These are phyloP conservation scores for Asbolus verrucosus DNA, from an alignment of 1,140 invertebrate species.

Conservation along the genomic window DNA sequence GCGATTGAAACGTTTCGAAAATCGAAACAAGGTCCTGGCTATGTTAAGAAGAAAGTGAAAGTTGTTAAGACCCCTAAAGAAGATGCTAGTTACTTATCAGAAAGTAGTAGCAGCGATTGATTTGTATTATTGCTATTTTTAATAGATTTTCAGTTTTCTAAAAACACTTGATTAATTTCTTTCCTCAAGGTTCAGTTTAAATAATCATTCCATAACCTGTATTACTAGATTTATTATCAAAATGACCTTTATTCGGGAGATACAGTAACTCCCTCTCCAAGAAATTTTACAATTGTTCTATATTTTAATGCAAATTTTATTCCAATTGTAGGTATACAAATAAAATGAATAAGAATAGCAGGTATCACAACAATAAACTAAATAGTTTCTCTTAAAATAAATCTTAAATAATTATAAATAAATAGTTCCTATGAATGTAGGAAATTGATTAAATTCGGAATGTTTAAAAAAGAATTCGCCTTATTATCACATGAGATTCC, in stretches of 20 bases:
- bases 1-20: conserved; percentile 82
- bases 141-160: conserved; percentile 7
- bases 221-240: too few species aligned
- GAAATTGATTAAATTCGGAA: conserved; percentile 32
- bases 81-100: conserved; percentile 77
- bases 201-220: too few species aligned
- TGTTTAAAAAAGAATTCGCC: conserved; percentile 20
- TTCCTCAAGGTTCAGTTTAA: too few species aligned
- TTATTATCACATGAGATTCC: conserved; percentile 37
- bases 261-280: too few species aligned
- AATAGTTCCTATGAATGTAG: conserved; percentile 21
- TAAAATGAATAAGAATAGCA: conserved; percentile 23
- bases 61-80: conserved; percentile 67
- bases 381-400: conserved; percentile 25
- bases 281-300: too few species aligned
- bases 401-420: conserved; percentile 36
- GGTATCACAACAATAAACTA: conserved; percentile 41
- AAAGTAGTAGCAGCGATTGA: conserved; percentile 65
- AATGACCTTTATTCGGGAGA: too few species aligned
- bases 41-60: conserved; percentile 67
- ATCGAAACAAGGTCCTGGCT: conserved; percentile 72
- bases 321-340: conserved; percentile 36
- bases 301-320: conserved; percentile 34
- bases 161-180: too few species aligned
- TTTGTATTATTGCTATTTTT: conserved; percentile 11